These are phyloP conservation scores for Drosophila varians DNA, from an alignment of 1,140 invertebrate species.

Conservation along the genomic window DNA sequence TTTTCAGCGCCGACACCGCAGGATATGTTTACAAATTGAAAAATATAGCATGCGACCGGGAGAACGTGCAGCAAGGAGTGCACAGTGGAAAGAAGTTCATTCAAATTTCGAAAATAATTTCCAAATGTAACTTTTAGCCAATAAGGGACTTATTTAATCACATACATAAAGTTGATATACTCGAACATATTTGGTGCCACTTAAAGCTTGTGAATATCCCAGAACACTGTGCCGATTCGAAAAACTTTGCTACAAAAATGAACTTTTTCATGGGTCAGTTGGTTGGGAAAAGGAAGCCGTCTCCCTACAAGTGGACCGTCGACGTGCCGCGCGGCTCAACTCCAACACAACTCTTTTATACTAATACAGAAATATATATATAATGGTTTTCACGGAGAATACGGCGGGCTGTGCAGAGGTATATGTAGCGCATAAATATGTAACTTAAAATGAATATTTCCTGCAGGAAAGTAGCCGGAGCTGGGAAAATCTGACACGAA, in stretches of 20 bases:
- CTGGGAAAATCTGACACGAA: slow-evolving; percentile 70
- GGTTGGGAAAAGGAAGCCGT: slow-evolving; percentile 19
- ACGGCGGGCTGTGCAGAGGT: slow-evolving; percentile 11
- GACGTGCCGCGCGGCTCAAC: slow-evolving; percentile 45
- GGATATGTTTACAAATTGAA: slow-evolving; percentile 81
- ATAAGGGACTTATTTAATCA: too few species aligned
- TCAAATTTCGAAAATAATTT: too few species aligned
- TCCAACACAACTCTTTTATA: slow-evolving; percentile 32
- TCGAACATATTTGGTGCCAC: too few species aligned
- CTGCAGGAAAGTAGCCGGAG: slow-evolving; percentile 54
- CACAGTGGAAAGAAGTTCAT: slow-evolving; percentile 31
- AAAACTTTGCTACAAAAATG: slow-evolving; percentile 11
- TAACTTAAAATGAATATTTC: slow-evolving; percentile 33
- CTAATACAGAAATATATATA: slow-evolving; percentile 12
- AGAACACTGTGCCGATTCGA: slow-evolving; percentile 6
- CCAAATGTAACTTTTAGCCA: too few species aligned
- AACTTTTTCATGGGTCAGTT: slow-evolving; percentile 55
- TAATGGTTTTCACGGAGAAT: slow-evolving; percentile 24
- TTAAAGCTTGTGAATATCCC: background rate
- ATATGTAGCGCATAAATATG: slow-evolving; percentile 15
- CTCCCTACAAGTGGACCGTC: slow-evolving; percentile 42
- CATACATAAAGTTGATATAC: too few species aligned
- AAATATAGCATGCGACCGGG: slow-evolving; percentile 71
- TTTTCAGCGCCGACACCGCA: slow-evolving; percentile 68
- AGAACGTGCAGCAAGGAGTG: slow-evolving; percentile 50